Percentiles rank a stretch among this genome's conserved stretches.
Evolutionary conservation across 1,140 invertebrate genomes (phyloP).

Genomic region (Orchestia grillus): DNA sequence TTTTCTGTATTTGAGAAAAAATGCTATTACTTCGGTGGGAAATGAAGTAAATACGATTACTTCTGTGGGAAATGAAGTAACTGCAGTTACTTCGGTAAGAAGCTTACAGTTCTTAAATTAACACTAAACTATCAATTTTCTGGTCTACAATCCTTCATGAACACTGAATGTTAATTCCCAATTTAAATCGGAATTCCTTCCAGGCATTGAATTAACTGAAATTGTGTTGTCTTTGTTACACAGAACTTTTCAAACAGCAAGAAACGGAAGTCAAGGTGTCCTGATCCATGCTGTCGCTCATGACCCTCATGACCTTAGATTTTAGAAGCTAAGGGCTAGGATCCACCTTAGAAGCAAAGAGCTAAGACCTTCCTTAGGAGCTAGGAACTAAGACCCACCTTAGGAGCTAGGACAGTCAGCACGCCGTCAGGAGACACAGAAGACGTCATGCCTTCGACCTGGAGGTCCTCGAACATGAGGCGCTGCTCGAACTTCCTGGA

Average conservation of each 20-base stretch:
- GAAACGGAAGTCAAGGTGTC: not conserved
- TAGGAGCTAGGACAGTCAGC: conserved; percentile 63
- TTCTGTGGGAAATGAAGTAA: not conserved
- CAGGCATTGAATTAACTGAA: not conserved
- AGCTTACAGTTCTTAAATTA: too few relatives aligned
- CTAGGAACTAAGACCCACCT: conserved; percentile 55
- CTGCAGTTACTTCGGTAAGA: too few relatives aligned
- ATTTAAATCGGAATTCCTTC: not conserved
- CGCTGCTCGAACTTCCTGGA: conserved; percentile 58
- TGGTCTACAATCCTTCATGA: not conserved
- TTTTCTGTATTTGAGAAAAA: not conserved
- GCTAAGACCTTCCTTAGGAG: conserved; percentile 58
- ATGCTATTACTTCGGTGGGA: not conserved
- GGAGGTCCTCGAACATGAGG: conserved; percentile 63
- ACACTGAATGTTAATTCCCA: not conserved
- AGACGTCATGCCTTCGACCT: conserved; percentile 60
- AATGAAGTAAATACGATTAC: not conserved
- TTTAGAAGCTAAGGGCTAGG: not conserved
- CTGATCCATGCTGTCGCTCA: not conserved
- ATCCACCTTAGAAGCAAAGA: conserved; percentile 61
- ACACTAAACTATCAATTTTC: not conserved
- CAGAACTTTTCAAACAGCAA: not conserved
- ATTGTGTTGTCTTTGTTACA: not conserved
- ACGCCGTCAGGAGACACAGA: conserved; percentile 64
- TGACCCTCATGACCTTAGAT: not conserved